These are phyloP conservation scores for Lophotriccus pileatus DNA, from an alignment of 2,797 vertebrate genomes.

Conservation along the genomic window DNA sequence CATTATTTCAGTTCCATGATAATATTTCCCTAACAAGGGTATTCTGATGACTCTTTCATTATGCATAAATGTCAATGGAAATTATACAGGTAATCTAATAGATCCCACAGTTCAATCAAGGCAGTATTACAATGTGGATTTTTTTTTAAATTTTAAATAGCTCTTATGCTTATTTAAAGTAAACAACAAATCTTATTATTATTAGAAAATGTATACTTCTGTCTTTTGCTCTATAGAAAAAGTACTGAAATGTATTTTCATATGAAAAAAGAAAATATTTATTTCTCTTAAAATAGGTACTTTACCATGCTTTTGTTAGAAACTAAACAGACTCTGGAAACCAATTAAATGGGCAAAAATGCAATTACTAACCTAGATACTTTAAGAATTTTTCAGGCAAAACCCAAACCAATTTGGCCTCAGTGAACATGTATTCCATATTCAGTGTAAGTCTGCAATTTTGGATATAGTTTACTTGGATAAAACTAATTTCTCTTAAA, in stretches of 20 bases:
- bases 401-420: not conserved
- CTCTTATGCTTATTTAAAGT: not conserved
- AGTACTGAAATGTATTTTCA: not conserved
- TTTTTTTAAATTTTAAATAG: not conserved
- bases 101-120: not conserved
- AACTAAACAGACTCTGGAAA: not conserved
- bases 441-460: not conserved
- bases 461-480: not conserved
- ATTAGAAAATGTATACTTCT: not conserved
- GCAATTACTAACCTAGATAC: not conserved
- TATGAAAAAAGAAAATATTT: not conserved
- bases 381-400: not conserved
- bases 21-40: not conserved
- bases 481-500: not conserved
- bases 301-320: not conserved
- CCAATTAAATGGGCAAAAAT: not conserved
- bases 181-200: not conserved
- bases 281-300: not conserved
- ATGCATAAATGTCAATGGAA: not conserved
- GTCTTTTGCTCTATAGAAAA: not conserved
- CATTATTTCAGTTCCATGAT: not conserved
- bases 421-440: not conserved
- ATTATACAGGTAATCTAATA: not conserved
- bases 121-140: not conserved
- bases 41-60: not conserved